Conservation (phyloP, 2,113 vertebrate genomes). For the Channa argus region DNA sequence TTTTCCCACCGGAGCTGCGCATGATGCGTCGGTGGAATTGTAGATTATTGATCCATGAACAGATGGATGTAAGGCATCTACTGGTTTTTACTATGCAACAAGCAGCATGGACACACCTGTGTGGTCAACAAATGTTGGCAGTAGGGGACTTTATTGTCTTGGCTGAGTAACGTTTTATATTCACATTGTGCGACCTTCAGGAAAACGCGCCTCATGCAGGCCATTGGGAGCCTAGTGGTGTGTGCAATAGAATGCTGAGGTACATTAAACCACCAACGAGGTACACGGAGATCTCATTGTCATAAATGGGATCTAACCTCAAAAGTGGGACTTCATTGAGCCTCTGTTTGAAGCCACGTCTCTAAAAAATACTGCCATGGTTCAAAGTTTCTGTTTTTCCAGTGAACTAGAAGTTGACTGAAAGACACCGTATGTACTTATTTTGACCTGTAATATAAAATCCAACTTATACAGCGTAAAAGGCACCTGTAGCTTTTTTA, state of each 20-base stretch:
- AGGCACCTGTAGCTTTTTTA: too few species aligned
- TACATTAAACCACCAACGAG: constrained; percentile 71
- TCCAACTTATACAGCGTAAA: too few species aligned
- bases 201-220: constrained; percentile 30
- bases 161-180: constrained; percentile 56
- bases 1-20: constrained; percentile 24
- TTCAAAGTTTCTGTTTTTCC: too few species aligned
- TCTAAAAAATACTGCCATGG: too few species aligned
- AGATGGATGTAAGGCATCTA: constrained; percentile 11
- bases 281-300: constrained; percentile 36
- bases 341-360: constrained; percentile 18
- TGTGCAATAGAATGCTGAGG: constrained; percentile 56
- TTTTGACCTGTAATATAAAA: too few species aligned
- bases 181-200: constrained; percentile 67
- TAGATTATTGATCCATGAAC: constrained; percentile 30
- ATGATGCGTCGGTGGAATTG: constrained; percentile 18
- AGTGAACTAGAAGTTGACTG: too few species aligned
- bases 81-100: background rate
- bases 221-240: constrained; percentile 63
- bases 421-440: too few species aligned
- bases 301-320: constrained; percentile 56
- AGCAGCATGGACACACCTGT: constrained; percentile 48
- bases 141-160: constrained; percentile 29
- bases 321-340: constrained; percentile 36
- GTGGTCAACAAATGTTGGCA: constrained; percentile 36